Conservation (phyloP, 2,797 vertebrate genomes). For the Heterohyrax brucei region DNA sequence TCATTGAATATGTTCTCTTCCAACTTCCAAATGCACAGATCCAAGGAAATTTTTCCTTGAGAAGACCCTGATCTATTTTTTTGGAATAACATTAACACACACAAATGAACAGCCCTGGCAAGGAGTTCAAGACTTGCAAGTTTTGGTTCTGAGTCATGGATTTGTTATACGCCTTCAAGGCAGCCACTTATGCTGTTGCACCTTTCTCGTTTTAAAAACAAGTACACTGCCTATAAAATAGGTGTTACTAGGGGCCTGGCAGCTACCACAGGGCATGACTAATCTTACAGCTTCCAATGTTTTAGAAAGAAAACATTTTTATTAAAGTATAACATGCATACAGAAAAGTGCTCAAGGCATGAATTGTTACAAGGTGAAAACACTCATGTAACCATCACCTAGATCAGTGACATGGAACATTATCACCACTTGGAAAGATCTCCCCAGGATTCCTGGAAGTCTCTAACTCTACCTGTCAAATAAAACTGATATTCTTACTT, state of each 20-base stretch:
- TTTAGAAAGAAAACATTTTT: slow-evolving; percentile 36
- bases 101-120: slow-evolving; percentile 79
- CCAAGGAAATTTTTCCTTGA: slow-evolving; percentile 80
- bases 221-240: rapidly evolving
- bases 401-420: neutral
- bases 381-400: neutral
- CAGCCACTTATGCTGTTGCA: neutral
- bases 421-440: too few species aligned
- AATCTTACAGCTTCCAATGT: neutral
- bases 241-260: neutral
- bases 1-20: slow-evolving; percentile 75
- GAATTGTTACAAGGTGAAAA: slow-evolving; percentile 27
- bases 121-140: slow-evolving; percentile 76
- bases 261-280: neutral
- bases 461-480: neutral
- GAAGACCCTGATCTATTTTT: slow-evolving; percentile 82
- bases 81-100: slow-evolving; percentile 73
- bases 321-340: neutral
- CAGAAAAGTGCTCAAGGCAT: neutral
- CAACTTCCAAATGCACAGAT: slow-evolving; percentile 70
- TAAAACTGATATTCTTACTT: neutral
- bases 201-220: slow-evolving; percentile 31
- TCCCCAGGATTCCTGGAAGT: neutral
- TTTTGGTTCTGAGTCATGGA: slow-evolving; percentile 82
- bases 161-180: slow-evolving; percentile 75